These are phyloP conservation scores for Sparus aurata DNA, from an alignment of 2,797 vertebrate species.

Conservation along the genomic window DNA sequence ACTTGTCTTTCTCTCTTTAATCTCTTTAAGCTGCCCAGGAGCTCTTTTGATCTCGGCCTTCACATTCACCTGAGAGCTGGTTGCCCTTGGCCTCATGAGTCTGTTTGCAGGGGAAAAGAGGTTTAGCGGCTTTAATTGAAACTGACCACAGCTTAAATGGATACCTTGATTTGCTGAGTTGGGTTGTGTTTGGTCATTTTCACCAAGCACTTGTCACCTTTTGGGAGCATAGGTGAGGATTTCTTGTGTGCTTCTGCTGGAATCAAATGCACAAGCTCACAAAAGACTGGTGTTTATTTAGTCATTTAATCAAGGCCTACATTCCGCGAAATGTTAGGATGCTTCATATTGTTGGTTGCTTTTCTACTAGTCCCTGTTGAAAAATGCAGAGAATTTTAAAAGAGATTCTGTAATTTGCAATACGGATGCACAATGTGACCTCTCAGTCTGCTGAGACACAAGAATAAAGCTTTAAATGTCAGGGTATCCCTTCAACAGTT, in stretches of 20 bases:
- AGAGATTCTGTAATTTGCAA: not conserved
- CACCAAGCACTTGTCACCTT: not conserved
- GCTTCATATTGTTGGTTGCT: not conserved
- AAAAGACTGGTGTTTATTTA: not conserved
- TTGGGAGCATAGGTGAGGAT: not conserved
- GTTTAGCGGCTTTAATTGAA: conserved; percentile 48
- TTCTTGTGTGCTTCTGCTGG: not conserved
- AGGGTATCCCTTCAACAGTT: conserved; percentile 41
- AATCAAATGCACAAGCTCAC: not conserved
- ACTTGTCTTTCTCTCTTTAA: conserved; percentile 57
- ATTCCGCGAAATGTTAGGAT: not conserved
- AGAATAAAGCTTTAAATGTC: conserved; percentile 42
- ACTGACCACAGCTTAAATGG: conserved; percentile 43
- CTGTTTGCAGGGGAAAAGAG: conserved; percentile 19
- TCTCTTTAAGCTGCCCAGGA: conserved; percentile 46
- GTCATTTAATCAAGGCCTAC: not conserved
- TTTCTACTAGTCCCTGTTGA: not conserved
- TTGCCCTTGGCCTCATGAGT: conserved; percentile 19
- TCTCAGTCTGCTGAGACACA: conserved; percentile 15
- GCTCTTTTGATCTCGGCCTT: conserved; percentile 52
- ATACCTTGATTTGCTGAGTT: conserved; percentile 10
- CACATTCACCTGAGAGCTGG: conserved; percentile 48
- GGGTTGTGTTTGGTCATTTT: not conserved
- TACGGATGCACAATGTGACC: not conserved
- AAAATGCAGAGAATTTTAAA: not conserved